Conservation (phyloP, 2,113 vertebrate genomes). For the Tinamus guttatus region DNA sequence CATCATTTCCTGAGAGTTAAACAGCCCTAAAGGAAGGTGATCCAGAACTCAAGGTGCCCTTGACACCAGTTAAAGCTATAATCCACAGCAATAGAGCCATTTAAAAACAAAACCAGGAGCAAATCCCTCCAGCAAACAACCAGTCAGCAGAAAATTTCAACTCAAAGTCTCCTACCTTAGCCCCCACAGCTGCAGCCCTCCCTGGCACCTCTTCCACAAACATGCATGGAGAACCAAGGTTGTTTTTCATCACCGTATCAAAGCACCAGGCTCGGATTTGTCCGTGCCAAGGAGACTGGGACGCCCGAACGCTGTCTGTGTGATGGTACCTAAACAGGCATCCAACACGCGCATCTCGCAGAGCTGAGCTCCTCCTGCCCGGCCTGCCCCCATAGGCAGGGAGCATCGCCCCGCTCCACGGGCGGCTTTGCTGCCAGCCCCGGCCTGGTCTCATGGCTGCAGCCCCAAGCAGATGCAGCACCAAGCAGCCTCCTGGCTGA, state of each 20-base stretch:
- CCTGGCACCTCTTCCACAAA: not conserved
- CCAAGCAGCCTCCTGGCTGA: too few species aligned
- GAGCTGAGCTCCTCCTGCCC: not conserved
- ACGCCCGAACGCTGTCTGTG: not conserved
- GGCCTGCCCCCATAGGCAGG: too few species aligned
- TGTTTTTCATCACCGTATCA: not conserved
- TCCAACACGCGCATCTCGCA: not conserved
- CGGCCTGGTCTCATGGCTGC: too few species aligned
- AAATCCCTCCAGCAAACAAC: slow-evolving; percentile 56
- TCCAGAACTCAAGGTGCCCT: slow-evolving; percentile 35
- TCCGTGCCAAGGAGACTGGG: not conserved
- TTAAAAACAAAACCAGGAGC: slow-evolving; percentile 33
- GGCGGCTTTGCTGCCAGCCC: too few species aligned
- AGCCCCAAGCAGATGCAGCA: too few species aligned
- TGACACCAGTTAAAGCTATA: slow-evolving; percentile 30
- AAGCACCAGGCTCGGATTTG: not conserved
- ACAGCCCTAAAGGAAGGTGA: slow-evolving; percentile 33
- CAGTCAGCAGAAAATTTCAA: slow-evolving; percentile 12
- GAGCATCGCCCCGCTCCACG: too few species aligned
- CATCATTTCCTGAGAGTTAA: slow-evolving; percentile 28
- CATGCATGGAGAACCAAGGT: fast-evolving
- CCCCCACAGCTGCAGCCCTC: not conserved
- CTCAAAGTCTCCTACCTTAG: not conserved
- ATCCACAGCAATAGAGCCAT: slow-evolving; percentile 34
- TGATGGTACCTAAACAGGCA: not conserved